Conservation (phyloP, 2,797 vertebrate species). For the Lagorchestes hirsutus region DNA sequence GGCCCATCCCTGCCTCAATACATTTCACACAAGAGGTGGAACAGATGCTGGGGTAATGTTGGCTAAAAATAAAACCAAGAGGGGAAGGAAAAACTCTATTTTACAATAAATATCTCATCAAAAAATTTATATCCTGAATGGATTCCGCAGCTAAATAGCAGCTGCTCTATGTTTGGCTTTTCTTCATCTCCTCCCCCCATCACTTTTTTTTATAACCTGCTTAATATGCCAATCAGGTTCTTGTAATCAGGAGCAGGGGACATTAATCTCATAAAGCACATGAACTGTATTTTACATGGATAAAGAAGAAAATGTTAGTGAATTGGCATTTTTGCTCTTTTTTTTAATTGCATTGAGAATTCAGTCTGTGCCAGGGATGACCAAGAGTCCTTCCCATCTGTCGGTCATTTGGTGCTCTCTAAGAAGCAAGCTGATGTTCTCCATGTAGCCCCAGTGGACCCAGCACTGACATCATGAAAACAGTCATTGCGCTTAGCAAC, state of each 20-base stretch:
- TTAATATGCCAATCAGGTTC: conserved; percentile 86
- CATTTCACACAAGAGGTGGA: conserved; percentile 76
- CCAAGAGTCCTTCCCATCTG: conserved; percentile 49
- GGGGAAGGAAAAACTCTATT: conserved; percentile 61
- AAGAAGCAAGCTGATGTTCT: neutral
- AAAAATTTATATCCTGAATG: conserved; percentile 83
- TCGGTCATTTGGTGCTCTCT: neutral
- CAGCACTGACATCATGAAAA: neutral
- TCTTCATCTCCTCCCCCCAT: conserved; percentile 62
- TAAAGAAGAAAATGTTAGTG: conserved; percentile 56
- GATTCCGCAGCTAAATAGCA: conserved; percentile 83
- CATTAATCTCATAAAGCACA: conserved; percentile 81
- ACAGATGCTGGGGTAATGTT: conserved; percentile 74
- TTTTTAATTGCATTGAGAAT: conserved; percentile 58
- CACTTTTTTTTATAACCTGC: conserved; percentile 78
- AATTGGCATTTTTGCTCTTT: conserved; percentile 62
- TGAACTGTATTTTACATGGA: conserved; percentile 77
- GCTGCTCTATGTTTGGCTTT: conserved; percentile 78
- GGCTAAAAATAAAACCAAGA: conserved; percentile 79
- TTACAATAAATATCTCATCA: conserved; percentile 86
- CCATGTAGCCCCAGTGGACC: neutral
- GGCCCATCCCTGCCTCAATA: conserved; percentile 57
- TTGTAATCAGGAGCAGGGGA: conserved; percentile 83
- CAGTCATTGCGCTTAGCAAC: neutral
- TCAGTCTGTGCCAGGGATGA: conserved; percentile 18